phyloP scores from a whole-genome alignment of 2,888 invertebrate species.

The Mylabris sibirica region DNA sequence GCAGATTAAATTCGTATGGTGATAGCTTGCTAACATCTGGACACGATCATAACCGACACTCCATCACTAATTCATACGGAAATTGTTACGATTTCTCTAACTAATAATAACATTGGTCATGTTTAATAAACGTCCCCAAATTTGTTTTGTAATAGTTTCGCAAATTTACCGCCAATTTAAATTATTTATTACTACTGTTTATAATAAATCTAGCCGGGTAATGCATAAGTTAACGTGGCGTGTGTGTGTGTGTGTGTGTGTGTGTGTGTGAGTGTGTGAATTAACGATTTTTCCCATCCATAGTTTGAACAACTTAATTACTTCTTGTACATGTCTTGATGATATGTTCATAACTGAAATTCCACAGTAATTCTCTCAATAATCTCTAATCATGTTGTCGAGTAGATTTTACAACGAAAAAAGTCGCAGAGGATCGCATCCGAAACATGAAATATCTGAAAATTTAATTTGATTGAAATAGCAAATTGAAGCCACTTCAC shows the following conservation, averaged over 20 bases:
- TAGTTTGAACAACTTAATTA: background rate
- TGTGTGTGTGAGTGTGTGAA: too few relatives aligned
- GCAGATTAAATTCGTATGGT: background rate
- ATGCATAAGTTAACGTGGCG: too few relatives aligned
- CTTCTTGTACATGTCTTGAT: background rate
- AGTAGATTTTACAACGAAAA: too few relatives aligned
- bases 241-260: too few relatives aligned
- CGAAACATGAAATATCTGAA: too few relatives aligned
- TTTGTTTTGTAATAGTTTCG: background rate
- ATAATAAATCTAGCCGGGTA: too few relatives aligned
- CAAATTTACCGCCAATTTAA: background rate
- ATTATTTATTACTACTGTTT: too few relatives aligned
- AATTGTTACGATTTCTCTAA: background rate
- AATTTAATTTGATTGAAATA: too few relatives aligned
- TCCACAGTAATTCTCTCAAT: too few relatives aligned
- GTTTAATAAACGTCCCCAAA: background rate
- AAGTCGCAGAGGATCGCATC: too few relatives aligned
- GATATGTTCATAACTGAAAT: background rate
- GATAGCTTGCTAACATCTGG: constrained; percentile 6
- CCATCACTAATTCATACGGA: background rate
- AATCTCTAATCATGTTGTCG: too few relatives aligned
- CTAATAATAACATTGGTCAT: background rate
- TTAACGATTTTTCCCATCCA: background rate
- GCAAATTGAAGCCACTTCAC: too few relatives aligned
- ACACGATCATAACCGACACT: background rate